Evolutionary conservation across 92 coral and sea anemone genomes (phyloP), one percentile per base, ranked within the genome.

Genomic region (Epizoanthus fatuus): DNA sequence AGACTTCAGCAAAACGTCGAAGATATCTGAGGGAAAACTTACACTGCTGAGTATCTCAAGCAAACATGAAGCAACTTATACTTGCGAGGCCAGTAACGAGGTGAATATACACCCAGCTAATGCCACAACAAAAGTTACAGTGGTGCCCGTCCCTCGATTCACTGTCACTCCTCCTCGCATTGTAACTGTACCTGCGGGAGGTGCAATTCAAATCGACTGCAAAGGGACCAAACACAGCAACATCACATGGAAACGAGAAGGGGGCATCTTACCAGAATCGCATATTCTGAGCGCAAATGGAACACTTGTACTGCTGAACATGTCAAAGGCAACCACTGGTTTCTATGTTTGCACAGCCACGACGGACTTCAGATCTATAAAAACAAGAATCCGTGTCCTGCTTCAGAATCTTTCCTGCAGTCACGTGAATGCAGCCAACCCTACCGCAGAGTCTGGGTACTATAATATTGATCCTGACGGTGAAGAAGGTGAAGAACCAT

Each of bases 391-490:
- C 67, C 67, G 11, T 17, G 67, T 62, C 22, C 3, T 17, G 6
- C 32, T 62, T 17, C 20, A 8, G 67, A 62, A 17, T 8, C 67
- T n/a, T 62, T 25, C 20, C 67, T 62, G 22, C 67, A n/a, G 67
- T 62, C 6, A 25, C 32, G 1, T 25, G 20, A 62, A n/a, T 4
- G 32, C 20, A 62, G 32, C 20, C 22, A 4, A 25, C 22, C 22
- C 32, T 7, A 62, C 7, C 14, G 67, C 6, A 5, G 32, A 62
- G 11, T n/a, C 22, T 25, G 81, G 83, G 47, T 55, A 25, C 39
- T 78, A 78, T 59, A 19, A 54, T 12, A 57, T 78, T 78, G 83
- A 78, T 37, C 83, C 83, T 32, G 83, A 78, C 19, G 20, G 83
- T 59, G 71, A 78, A 17, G 83, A 70, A 13, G 83, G 55, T 3